phyloP scores from a whole-genome alignment of 2,888 invertebrate species.

The Pandemis cinnamomeana region DNA sequence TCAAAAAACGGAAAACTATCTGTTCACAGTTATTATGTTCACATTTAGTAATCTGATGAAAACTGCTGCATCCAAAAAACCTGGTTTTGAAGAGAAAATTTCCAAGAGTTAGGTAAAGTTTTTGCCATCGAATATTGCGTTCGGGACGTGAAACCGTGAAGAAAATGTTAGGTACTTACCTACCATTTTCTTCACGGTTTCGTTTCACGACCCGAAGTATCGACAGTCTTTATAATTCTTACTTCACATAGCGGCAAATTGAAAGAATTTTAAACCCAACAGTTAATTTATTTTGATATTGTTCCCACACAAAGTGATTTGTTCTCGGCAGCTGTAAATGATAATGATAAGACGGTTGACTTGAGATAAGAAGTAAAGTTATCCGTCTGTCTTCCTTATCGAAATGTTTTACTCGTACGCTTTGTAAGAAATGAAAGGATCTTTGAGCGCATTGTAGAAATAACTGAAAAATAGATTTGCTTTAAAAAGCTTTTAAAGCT shows the following conservation, averaged over 20 bases:
- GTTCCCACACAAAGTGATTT: conserved; percentile 10
- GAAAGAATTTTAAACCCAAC: neutral
- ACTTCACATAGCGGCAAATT: neutral
- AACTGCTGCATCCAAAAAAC: too few species aligned
- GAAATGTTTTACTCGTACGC: neutral
- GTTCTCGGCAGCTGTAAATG: conserved; percentile 11
- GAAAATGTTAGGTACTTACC: too few species aligned
- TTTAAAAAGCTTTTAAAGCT: neutral
- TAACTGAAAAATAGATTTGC: neutral
- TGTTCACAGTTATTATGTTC: too few species aligned
- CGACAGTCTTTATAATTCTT: too few species aligned
- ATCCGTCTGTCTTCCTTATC: conserved; percentile 33
- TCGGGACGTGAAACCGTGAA: too few species aligned
- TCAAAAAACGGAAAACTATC: too few species aligned
- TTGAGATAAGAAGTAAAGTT: conserved; percentile 33
- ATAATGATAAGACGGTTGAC: neutral
- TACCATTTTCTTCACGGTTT: too few species aligned
- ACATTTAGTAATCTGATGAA: too few species aligned
- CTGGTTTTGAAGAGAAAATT: too few species aligned
- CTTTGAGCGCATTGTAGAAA: neutral
- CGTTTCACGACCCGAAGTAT: too few species aligned
- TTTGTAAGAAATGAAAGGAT: conserved; percentile 5
- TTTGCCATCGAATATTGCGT: too few species aligned
- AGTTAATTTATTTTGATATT: neutral
- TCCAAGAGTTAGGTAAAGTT: too few species aligned